These are phyloP conservation scores for Cremastinae sp. DNA, from an alignment of 2,888 invertebrate genomes.

Conservation along the genomic window DNA sequence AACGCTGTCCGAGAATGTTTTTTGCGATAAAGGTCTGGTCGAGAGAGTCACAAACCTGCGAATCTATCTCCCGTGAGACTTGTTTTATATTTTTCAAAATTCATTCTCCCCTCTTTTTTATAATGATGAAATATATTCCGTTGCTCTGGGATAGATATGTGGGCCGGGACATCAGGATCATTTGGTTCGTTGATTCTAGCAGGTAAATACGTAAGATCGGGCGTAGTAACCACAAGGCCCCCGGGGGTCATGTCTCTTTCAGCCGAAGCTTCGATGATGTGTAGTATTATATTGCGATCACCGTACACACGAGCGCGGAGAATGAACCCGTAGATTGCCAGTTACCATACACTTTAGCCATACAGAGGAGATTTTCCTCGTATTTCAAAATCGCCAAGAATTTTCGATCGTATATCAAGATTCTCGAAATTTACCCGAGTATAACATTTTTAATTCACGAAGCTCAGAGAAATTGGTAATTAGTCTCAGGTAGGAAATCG, in stretches of 20 bases:
- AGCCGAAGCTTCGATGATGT: conserved; percentile 55
- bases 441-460: background rate
- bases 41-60: background rate
- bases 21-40: background rate
- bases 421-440: too few relatives aligned
- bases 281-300: conserved; percentile 62
- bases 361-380: background rate
- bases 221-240: conserved; percentile 54
- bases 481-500: background rate
- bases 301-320: conserved; percentile 12
- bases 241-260: conserved; percentile 50
- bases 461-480: too few relatives aligned
- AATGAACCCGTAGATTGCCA: conserved; percentile 52
- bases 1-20: background rate
- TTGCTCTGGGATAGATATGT: conserved; percentile 32
- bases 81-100: conserved; percentile 2
- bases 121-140: conserved; percentile 47
- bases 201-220: conserved; percentile 63
- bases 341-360: conserved; percentile 56
- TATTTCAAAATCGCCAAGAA: too few relatives aligned
- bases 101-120: conserved; percentile 21
- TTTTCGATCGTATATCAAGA: too few relatives aligned
- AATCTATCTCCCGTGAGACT: background rate
- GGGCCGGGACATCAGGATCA: conserved; percentile 33
- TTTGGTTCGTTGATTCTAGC: conserved; percentile 60